A percentile compares a stretch with the other conserved stretches of the same genome.
phyloP scores from a whole-genome alignment of 1,140 invertebrate species.

The Steinernema khuongi region DNA sequence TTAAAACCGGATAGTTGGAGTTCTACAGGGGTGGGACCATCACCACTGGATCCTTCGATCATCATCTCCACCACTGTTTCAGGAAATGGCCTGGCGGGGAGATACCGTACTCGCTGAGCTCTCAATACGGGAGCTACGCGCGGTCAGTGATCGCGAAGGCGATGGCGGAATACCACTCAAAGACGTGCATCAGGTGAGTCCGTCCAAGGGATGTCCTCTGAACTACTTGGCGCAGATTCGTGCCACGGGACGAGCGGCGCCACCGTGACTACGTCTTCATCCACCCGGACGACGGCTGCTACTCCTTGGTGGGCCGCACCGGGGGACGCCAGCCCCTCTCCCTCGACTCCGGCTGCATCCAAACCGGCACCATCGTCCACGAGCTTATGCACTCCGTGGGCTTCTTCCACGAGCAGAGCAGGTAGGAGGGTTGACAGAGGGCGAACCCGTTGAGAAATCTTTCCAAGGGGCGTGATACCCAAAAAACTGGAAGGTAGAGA shows the following conservation, averaged over 20 bases:
- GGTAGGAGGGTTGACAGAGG: too few species aligned
- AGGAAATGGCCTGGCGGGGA: conserved; percentile 56
- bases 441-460: too few species aligned
- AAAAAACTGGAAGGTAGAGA: too few species aligned
- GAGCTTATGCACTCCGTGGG: conserved; percentile 58
- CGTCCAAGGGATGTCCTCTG: conserved; percentile 44
- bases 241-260: conserved; percentile 40
- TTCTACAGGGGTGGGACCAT: too few species aligned
- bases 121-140: conserved; percentile 51
- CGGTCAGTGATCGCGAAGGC: conserved; percentile 49
- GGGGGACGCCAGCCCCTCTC: conserved; percentile 54
- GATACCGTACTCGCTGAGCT: conserved; percentile 54
- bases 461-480: too few species aligned
- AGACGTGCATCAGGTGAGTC: conserved; percentile 54
- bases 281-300: conserved; percentile 49
- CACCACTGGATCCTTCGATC: too few species aligned
- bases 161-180: conserved; percentile 49
- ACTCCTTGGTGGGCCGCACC: conserved; percentile 42
- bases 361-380: conserved; percentile 56
- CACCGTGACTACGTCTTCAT: conserved; percentile 53
- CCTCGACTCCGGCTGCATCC: conserved; percentile 56
- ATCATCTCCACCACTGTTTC: too few species aligned
- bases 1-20: too few species aligned
- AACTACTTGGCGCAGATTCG: too few species aligned
- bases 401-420: conserved; percentile 58